A percentile compares a stretch with the other conserved stretches of the same genome.
These are phyloP conservation scores for Miniopterus natalensis DNA, from an alignment of 2,113 vertebrate species.

Conservation along the genomic window DNA sequence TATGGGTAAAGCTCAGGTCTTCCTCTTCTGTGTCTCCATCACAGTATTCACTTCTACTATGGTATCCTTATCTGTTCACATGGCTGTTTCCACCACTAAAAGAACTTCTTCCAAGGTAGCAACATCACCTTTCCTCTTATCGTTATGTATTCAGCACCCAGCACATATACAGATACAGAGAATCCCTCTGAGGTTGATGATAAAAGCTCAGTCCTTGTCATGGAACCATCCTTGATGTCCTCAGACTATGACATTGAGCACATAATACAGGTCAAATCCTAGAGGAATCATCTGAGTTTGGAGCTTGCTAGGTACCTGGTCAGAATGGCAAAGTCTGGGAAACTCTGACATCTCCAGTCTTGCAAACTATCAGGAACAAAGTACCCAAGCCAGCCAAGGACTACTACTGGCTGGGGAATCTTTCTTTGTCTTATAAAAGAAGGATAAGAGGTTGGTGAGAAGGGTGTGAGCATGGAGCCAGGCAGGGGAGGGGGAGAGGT, in stretches of 20 bases:
- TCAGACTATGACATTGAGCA: neutral
- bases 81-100: neutral
- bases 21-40: neutral
- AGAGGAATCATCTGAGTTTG: conserved; percentile 47
- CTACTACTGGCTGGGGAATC: conserved; percentile 7
- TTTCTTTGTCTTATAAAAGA: neutral
- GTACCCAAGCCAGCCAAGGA: conserved; percentile 1
- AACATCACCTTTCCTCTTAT: conserved; percentile 18
- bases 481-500: neutral
- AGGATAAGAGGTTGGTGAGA: neutral
- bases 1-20: neutral
- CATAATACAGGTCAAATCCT: conserved; percentile 8
- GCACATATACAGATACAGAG: neutral
- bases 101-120: conserved; percentile 52
- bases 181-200: neutral
- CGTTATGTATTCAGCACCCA: neutral
- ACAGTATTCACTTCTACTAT: neutral
- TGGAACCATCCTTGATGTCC: neutral
- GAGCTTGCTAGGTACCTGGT: neutral
- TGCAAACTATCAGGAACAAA: conserved; percentile 26
- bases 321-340: conserved; percentile 46
- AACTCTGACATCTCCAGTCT: conserved; percentile 41
- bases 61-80: neutral
- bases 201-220: conserved; percentile 6
- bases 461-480: neutral